Percentiles rank a stretch among this genome's conserved stretches.
Conservation (phyloP, 2,888 invertebrate species). For the Nephrotoma appendiculata region DNA sequence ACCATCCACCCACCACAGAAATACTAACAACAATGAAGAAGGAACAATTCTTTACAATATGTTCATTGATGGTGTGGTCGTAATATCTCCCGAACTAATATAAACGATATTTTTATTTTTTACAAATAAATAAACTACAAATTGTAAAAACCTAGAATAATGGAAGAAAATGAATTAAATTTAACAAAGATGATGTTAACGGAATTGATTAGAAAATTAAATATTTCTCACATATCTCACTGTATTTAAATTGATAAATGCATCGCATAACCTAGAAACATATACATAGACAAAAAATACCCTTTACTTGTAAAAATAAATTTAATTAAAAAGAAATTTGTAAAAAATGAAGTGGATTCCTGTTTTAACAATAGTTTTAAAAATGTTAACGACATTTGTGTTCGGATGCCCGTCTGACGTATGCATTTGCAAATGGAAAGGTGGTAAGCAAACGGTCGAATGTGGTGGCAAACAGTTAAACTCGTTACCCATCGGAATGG, state of each 20-base stretch:
- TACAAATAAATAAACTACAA: neutral
- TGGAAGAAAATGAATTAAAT: neutral
- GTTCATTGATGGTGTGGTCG: neutral
- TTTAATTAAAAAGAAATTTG: neutral
- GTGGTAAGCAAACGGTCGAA: slow-evolving; percentile 81
- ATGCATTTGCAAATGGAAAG: slow-evolving; percentile 85
- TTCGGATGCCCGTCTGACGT: slow-evolving; percentile 47
- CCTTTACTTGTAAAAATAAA: neutral
- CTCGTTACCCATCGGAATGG: slow-evolving; percentile 63
- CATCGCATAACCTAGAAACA: neutral
- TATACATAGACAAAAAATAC: neutral
- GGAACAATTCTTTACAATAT: neutral
- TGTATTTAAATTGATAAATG: neutral
- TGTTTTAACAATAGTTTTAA: slow-evolving; percentile 4
- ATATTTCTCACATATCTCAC: neutral
- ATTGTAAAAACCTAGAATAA: neutral
- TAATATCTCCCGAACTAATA: neutral
- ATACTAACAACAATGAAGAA: neutral
- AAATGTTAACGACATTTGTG: neutral
- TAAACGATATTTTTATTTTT: neutral
- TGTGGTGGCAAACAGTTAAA: slow-evolving; percentile 66
- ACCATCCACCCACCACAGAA: neutral
- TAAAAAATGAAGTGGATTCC: slow-evolving; percentile 5
- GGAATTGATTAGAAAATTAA: neutral
- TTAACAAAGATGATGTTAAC: neutral